A percentile compares a stretch with the other conserved stretches of the same genome.
phyloP scores from a whole-genome alignment of 2,888 invertebrate species.

The Apodemia mormo region DNA sequence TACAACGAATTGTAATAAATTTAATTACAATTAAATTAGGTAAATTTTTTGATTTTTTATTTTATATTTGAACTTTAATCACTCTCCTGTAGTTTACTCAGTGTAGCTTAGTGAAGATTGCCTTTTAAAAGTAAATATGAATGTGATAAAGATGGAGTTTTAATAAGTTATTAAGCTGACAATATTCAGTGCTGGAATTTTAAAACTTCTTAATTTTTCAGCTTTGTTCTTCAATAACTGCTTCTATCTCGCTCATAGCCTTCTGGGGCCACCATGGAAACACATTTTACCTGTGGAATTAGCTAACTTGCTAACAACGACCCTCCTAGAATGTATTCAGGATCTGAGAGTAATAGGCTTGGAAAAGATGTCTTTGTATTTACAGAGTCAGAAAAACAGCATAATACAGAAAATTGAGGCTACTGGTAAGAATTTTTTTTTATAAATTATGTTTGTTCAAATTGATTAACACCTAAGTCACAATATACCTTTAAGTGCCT shows the following conservation, averaged over 20 bases:
- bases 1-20: too few species aligned
- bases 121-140: too few species aligned
- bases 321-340: conserved; percentile 65
- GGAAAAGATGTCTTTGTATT: conserved; percentile 69
- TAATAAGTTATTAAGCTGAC: too few species aligned
- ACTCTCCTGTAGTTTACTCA: too few species aligned
- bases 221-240: conserved; percentile 79
- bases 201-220: conserved; percentile 39
- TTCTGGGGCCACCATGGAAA: conserved; percentile 77
- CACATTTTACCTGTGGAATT: conserved; percentile 51
- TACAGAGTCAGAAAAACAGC: conserved; percentile 60
- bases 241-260: conserved; percentile 72
- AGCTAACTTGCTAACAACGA: conserved; percentile 55
- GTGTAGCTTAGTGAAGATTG: too few species aligned
- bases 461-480: not conserved
- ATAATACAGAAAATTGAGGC: conserved; percentile 61
- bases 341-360: conserved; percentile 68
- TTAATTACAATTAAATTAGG: too few species aligned
- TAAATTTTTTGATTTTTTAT: too few species aligned
- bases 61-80: too few species aligned
- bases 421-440: conserved; percentile 50
- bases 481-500: too few species aligned
- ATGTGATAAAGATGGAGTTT: too few species aligned
- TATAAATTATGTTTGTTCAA: not conserved
- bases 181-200: too few species aligned